A percentile compares a stretch with the other conserved stretches of the same genome.
Conservation (phyloP, 2,113 vertebrate species). For the Papio anubis region DNA sequence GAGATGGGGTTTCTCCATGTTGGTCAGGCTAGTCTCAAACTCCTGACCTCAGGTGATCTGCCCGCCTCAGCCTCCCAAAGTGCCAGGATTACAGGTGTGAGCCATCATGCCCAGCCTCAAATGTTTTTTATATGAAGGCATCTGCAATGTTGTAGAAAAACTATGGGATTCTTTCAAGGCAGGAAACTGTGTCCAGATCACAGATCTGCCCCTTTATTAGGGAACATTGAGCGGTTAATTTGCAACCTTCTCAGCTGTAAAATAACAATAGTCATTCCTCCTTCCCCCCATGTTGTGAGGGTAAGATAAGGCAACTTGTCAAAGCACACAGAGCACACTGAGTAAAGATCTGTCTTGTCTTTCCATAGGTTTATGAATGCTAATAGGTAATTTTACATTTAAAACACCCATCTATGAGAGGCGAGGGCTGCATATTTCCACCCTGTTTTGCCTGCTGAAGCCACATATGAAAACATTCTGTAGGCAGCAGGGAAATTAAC, state of each 20-base stretch:
- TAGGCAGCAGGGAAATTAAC: not conserved
- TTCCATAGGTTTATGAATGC: not conserved
- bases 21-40: too few relatives aligned
- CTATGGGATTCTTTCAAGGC: not conserved
- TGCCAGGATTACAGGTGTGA: too few relatives aligned
- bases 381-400: not conserved
- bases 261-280: not conserved
- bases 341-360: not conserved
- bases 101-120: too few relatives aligned
- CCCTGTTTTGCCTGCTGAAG: not conserved
- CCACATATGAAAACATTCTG: not conserved
- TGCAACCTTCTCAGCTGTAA: too few relatives aligned
- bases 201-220: not conserved
- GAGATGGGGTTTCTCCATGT: too few relatives aligned
- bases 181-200: not conserved
- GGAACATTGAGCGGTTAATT: not conserved
- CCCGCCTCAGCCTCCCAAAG: too few relatives aligned
- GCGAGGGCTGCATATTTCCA: not conserved
- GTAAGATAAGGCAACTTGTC: not conserved
- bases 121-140: not conserved
- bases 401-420: not conserved
- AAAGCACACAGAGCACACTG: not conserved
- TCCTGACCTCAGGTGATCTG: too few relatives aligned
- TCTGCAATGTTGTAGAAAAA: not conserved
- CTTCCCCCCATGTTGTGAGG: not conserved